Evolutionary conservation across 2,888 invertebrate species (phyloP), one percentile per base, ranked within the genome.

Genomic region (Meteorus cinctellus): DNA sequence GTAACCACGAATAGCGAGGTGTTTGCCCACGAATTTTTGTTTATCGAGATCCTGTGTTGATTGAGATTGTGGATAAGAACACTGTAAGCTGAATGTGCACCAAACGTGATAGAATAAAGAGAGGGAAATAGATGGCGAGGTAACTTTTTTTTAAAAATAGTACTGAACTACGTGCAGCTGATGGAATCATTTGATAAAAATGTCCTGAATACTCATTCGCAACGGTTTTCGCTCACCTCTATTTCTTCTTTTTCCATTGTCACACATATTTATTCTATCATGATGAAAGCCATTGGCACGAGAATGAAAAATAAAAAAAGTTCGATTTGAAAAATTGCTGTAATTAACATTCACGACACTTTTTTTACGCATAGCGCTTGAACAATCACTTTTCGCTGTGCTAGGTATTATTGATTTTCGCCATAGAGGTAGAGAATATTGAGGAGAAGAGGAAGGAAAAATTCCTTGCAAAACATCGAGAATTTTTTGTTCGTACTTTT

Each of bases 121-220:
- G 27, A 29, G n/a, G 14, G 62, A 16, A n/a, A 10, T 27, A 16
- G 27, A 62, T 8, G 41, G 62, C 4, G 41, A 65, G 41, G 65
- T 19, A 41, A 34, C 12, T 36, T 59, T 55, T 41, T 65, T 41
- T 8, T 24, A 29, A 66, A 51, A 48, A 34, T n/a, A 63, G 34
- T 27, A 67, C 45, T 29, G 19, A 31, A 66, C 6, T n/a, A 36
- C 55, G 65, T 66, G 66, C 59, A 51, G 55, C 27, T 34, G 66
- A 55, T 66, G 27, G 66, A 66, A 66, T 66, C 34, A 73, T 73
- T 51, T 8, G 72, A 65, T 66, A 73, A 41, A 16, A 41, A 34
- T 31, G 12, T 60, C 55, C 48, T 16, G 24, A n/a, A 66, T 34
- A 41, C 24, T n/a, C 31, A 6, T 34, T 4, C 29, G 10, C 55